Percentiles rank a stretch among this genome's conserved stretches.
Evolutionary conservation across 1,140 invertebrate genomes (phyloP).

Genomic region (Scylla paramamosain): DNA sequence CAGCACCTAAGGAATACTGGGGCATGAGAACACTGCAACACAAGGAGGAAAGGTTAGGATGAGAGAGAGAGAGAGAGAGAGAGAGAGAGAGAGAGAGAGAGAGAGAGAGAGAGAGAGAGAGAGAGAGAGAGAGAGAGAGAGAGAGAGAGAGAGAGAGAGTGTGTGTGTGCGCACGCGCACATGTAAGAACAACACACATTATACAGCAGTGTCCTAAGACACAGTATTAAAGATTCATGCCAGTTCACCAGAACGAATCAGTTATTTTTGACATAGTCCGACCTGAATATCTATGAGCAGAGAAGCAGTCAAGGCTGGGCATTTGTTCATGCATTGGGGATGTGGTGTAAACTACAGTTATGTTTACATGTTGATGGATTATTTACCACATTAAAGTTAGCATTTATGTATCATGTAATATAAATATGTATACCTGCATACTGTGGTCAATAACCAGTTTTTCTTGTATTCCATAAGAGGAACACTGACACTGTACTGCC

Average conservation of each 20-base stretch:
- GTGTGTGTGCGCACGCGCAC: not conserved
- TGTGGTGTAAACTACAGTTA: not conserved
- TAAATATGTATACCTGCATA: not conserved
- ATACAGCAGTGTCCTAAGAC: not conserved
- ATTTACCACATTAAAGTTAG: not conserved
- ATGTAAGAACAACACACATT: not conserved
- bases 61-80: not conserved
- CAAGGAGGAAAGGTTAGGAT: not conserved
- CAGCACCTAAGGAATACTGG: slow-evolving; percentile 84
- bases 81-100: slow-evolving; percentile 29
- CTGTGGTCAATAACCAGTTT: not conserved
- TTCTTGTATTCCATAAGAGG: not conserved
- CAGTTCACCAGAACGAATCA: not conserved
- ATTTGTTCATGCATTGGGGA: not conserved
- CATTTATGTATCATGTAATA: too few species aligned
- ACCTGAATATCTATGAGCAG: not conserved
- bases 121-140: not conserved
- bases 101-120: slow-evolving; percentile 15
- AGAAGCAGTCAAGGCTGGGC: not conserved
- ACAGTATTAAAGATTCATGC: not conserved
- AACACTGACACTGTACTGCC: not conserved
- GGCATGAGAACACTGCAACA: not conserved
- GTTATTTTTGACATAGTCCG: not conserved
- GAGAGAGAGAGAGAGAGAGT: not conserved
- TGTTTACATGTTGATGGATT: not conserved